Conservation (phyloP, 1,140 invertebrate genomes). For the Amyelois transitella region DNA sequence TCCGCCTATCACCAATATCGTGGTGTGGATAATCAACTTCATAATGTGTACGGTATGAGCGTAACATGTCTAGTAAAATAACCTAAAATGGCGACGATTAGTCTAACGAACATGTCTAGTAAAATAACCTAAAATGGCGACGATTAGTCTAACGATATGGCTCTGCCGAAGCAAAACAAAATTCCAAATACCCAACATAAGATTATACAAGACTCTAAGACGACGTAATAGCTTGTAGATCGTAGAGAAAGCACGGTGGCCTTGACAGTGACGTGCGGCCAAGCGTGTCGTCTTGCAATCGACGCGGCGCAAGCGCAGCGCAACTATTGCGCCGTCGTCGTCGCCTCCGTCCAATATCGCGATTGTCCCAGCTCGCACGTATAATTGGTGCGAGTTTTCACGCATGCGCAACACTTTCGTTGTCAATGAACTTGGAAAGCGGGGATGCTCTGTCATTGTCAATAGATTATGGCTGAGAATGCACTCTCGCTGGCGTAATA, state of each 20-base stretch:
- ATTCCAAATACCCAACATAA: constrained; percentile 52
- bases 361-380: too few relatives aligned
- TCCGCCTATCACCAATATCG: too few relatives aligned
- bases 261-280: constrained; percentile 57
- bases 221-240: constrained; percentile 39
- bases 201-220: constrained; percentile 43
- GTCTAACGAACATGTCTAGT: too few relatives aligned
- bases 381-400: constrained; percentile 59
- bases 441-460: constrained; percentile 66
- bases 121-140: neutral
- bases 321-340: constrained; percentile 15
- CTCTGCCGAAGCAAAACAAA: constrained; percentile 14
- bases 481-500: constrained; percentile 60
- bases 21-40: too few relatives aligned
- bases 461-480: constrained; percentile 55
- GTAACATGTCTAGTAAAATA: too few relatives aligned
- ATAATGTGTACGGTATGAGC: too few relatives aligned
- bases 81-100: neutral
- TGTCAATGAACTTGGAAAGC: constrained; percentile 73
- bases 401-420: constrained; percentile 64
- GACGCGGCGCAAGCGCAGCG: constrained; percentile 8
- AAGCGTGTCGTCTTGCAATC: constrained; percentile 21
- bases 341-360: constrained; percentile 16
- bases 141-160: neutral
- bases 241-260: constrained; percentile 58